These are phyloP conservation scores for Mesoclemmys tuberculata DNA, from an alignment of 2,113 vertebrate genomes.

Conservation along the genomic window DNA sequence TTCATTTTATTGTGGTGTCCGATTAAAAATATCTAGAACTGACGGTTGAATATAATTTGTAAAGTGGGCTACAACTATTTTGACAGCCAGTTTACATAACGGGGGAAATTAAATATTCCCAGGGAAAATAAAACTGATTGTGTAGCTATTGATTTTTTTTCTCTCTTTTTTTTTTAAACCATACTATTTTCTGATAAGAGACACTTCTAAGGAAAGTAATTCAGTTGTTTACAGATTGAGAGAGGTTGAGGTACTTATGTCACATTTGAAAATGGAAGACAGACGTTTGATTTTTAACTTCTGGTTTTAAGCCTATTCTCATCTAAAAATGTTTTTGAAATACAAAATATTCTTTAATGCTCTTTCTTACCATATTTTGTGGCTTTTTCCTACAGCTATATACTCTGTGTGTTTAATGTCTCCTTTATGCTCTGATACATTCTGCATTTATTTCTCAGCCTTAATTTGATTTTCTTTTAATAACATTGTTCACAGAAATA, in stretches of 20 bases:
- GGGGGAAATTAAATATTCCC: neutral
- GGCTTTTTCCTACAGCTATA: constrained; percentile 7
- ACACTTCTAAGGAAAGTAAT: neutral
- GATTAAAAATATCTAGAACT: rapidly evolving
- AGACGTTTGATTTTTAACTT: neutral
- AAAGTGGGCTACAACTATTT: neutral
- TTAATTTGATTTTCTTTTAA: constrained; percentile 33
- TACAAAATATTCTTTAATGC: neutral
- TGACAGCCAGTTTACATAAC: neutral
- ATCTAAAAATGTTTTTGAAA: neutral
- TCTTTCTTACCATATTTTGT: neutral
- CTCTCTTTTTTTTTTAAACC: neutral
- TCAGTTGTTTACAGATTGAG: neutral
- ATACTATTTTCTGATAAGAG: neutral
- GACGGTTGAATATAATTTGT: neutral
- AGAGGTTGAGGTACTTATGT: neutral
- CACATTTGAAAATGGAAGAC: neutral
- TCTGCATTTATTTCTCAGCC: constrained; percentile 9
- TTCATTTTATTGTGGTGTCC: neutral
- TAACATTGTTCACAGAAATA: neutral
- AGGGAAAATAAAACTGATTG: neutral
- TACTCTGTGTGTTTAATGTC: neutral
- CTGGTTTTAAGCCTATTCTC: constrained; percentile 7
- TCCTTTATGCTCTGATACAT: neutral
- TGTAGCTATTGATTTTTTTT: neutral